Base-by-base conservation (phyloP, 2,797 vertebrate species). In the Ciconia nigra region DNA sequence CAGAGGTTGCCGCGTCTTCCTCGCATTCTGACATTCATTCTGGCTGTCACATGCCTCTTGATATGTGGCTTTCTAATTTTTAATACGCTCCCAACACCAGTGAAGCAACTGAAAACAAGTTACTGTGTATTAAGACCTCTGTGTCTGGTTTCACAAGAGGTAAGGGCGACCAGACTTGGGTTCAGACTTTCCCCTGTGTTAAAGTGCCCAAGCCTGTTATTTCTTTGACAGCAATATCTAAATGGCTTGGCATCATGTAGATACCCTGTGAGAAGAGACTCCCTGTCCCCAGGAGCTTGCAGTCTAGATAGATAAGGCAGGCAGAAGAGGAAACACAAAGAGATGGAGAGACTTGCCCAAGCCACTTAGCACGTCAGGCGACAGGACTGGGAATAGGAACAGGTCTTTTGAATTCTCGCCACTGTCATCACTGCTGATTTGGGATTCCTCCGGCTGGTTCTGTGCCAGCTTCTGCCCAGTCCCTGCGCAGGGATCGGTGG, bases 91-190 rank as follows among this genome's bases (percentile, higher is more conserved):
- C 61, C 59, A 21, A 19, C 70, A 5, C 55, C 74, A 1, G 31
- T 7, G 71, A 73, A 76, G 69, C 15, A 51, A 39, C 77, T 4
- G 67, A 26, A 13, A 63, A 51, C 13, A 16, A 67, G 51, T 52
- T 57, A 5, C 28, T n/a, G 62, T 15, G 2, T 26, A 1, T 63
- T 13, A 29, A 79, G 80, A 65, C 46, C 78, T 82, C 67, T 47
- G 77, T 15, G 76, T n/a, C 76, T 20, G 54, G 52, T 83, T 83
- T 88, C 76, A 39, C 72, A 61, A 72, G 76, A 61, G 39, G 62
- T n/a, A 8, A 61, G 61, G 51, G 57, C 1, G 1, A 33, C 59
- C 2, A 9, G 59, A 11, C 65, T 41, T 41, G 55, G 1, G 0
- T 37, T 65, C 66, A 70, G 76, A 20, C 41, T 72, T 58, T 58